Conservation (phyloP, 1,140 invertebrate species). For the Theocolax elegans region DNA sequence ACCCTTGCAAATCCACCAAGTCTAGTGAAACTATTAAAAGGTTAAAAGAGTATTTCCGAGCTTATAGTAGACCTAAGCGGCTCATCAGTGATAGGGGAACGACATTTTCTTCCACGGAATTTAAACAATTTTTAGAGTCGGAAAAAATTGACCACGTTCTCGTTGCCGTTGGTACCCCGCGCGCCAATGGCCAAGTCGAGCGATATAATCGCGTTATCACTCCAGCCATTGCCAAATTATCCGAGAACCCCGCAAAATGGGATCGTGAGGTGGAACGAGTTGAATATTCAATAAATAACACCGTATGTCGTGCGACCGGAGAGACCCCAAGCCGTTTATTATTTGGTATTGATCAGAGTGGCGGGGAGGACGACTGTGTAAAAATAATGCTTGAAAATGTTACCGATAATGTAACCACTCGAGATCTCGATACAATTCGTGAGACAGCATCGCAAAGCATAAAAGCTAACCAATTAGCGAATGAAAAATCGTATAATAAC, state of each 20-base stretch:
- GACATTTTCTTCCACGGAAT: background rate
- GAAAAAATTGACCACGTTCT: background rate
- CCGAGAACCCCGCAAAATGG: background rate
- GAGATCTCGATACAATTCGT: background rate
- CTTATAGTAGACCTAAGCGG: no score
- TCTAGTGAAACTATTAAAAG: background rate
- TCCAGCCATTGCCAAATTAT: background rate
- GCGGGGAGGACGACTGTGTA: background rate
- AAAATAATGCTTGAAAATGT: background rate
- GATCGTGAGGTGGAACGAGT: background rate
- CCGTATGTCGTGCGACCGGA: no score
- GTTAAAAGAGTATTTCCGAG: background rate
- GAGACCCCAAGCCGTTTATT: no score
- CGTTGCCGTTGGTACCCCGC: background rate
- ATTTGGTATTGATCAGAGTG: background rate
- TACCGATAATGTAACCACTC: no score
- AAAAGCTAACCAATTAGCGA: background rate
- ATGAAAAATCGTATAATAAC: background rate
- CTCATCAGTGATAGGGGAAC: background rate
- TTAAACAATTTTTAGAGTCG: background rate
- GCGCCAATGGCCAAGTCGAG: background rate
- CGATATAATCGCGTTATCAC: no score
- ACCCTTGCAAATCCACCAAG: background rate
- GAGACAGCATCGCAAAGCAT: background rate
- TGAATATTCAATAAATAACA: background rate